Base-by-base conservation (phyloP, 2,113 vertebrate species). In the Geococcyx californianus region DNA sequence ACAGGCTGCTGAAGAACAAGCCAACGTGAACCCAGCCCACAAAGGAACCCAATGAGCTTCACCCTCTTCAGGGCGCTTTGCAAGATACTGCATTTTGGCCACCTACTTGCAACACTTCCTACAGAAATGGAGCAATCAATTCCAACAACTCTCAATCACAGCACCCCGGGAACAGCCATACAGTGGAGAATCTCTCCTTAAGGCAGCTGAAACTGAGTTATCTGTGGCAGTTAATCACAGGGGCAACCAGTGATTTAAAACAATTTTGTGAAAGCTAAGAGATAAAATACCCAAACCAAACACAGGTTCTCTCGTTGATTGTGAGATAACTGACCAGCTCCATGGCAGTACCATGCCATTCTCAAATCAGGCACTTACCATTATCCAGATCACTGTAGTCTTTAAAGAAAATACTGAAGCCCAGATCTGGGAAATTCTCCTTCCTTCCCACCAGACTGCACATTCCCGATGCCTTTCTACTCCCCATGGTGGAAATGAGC, bases 251-350 rank as follows among this genome's bases (percentile, higher is more conserved):
- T 1, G 21, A 40, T 19, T 44, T 47, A 6, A 77, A 90, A 44
- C 1, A 3, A 25, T 3, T 52, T 56, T 16, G 36, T 38, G 36
- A 60, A 51, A 51, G 16, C 9, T 40, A n/a, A 54, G 26, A 34
- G 18, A 6, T 12, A 11, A 21, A 31, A 55, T 42, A 52, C 36
- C 58, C 58, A 86, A 81, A 36, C 10, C 28, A 24, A 89, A 36
- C 7, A 2, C 33, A 20, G 63, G 21, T 26, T 29, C 28, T 80
- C 11, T 55, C 33, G 31, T 2, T 1, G 1, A 1, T 2, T 9
- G 8, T 0, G 21, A 49, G 18, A 31, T 0, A 62, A 21, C 18
- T n/a, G 18, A 75, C 10, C 33, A 47, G 9, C 33, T 38, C 34
- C 68, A 19, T 31, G 28, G 5, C 47, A 36, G 6, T 25, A 36